Percentiles rank a stretch among this genome's conserved stretches.
phyloP scores from a whole-genome alignment of 2,113 vertebrate genomes.

The Fukomys damarensis region DNA sequence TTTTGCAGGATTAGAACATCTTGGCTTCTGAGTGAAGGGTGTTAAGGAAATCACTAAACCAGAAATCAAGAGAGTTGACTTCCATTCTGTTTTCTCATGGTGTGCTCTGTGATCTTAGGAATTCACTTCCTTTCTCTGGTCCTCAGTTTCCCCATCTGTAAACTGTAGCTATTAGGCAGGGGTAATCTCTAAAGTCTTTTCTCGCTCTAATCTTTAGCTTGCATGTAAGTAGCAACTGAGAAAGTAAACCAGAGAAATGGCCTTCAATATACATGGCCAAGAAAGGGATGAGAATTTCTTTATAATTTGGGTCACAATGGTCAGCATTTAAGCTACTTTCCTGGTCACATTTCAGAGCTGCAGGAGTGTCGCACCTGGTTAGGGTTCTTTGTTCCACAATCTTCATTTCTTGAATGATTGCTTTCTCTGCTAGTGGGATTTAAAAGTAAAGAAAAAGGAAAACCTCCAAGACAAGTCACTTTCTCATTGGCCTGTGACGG shows the following conservation, averaged over 20 bases:
- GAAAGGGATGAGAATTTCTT: neutral
- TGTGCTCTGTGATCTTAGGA: neutral
- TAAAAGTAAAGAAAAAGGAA: neutral
- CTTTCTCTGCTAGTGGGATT: slow-evolving; percentile 55
- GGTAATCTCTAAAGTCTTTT: neutral
- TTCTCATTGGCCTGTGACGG: slow-evolving; percentile 68
- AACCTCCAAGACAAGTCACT: slow-evolving; percentile 68
- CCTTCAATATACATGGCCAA: neutral
- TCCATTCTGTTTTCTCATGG: neutral
- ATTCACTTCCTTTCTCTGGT: neutral
- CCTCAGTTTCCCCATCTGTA: neutral
- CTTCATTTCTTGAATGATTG: slow-evolving; percentile 66
- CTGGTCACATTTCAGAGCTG: neutral
- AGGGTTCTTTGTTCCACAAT: neutral
- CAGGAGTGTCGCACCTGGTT: neutral
- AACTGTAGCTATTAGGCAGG: neutral
- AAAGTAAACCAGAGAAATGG: neutral
- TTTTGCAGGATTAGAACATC: neutral
- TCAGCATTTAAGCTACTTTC: slow-evolving; percentile 1
- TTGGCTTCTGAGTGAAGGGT: neutral
- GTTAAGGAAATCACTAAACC: neutral
- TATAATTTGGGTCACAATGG: neutral
- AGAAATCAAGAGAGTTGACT: neutral
- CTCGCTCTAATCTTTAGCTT: neutral
- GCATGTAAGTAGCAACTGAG: neutral